A percentile compares a stretch with the other conserved stretches of the same genome.
phyloP scores from a whole-genome alignment of 2,888 invertebrate species.

The Aspidapion aeneum region DNA sequence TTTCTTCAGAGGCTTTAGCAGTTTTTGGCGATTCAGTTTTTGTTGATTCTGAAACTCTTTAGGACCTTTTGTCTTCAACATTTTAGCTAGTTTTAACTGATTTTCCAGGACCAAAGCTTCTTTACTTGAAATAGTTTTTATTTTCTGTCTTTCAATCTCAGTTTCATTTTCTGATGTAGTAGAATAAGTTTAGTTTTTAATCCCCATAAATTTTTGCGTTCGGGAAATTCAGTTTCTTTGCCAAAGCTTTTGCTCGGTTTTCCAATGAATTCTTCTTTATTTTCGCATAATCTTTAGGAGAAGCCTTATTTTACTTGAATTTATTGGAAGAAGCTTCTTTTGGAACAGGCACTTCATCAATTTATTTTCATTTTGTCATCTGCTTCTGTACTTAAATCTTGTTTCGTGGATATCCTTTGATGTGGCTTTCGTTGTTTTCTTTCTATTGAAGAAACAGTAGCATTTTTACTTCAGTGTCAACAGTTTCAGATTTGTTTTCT shows the following conservation, averaged over 20 bases:
- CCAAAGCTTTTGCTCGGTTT: constrained; percentile 16
- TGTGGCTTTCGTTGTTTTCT: constrained; percentile 40
- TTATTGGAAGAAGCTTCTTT: constrained; percentile 49
- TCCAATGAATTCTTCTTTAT: constrained; percentile 22
- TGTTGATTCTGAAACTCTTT: too few relatives aligned
- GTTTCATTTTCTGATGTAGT: constrained; percentile 48
- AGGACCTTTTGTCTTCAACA: neutral
- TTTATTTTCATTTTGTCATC: constrained; percentile 68
- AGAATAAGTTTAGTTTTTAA: constrained; percentile 34
- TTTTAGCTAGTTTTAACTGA: neutral
- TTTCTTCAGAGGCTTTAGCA: too few relatives aligned
- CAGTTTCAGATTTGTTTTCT: constrained; percentile 10
- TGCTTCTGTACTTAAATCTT: constrained; percentile 63
- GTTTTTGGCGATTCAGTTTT: too few relatives aligned
- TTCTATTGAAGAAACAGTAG: constrained; percentile 22
- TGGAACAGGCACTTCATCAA: constrained; percentile 55
- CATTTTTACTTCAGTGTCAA: too few relatives aligned
- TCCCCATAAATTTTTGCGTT: constrained; percentile 25
- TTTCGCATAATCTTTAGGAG: constrained; percentile 48
- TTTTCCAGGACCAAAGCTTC: constrained; percentile 37
- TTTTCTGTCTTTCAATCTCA: constrained; percentile 49
- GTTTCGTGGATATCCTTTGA: constrained; percentile 51
- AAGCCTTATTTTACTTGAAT: constrained; percentile 37
- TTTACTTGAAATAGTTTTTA: constrained; percentile 46
- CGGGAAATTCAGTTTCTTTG: constrained; percentile 21